Conservation (phyloP, 2,797 vertebrate genomes). For the Aulostomus chinensis region DNA sequence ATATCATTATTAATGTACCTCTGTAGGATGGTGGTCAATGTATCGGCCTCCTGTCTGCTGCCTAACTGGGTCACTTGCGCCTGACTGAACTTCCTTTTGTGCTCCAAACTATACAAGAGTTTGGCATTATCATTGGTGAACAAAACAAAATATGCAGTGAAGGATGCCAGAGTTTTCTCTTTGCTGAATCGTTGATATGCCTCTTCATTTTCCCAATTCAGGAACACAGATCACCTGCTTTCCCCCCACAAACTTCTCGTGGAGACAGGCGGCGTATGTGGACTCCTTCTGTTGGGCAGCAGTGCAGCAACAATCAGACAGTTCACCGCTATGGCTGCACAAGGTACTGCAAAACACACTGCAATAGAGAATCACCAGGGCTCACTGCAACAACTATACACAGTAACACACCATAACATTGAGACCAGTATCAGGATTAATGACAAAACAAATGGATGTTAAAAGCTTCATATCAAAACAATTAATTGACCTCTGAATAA, state of each 20-base stretch:
- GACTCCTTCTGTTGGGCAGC: conserved; percentile 96
- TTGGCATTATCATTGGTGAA: conserved; percentile 13
- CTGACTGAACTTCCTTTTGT: conserved; percentile 17
- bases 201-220: conserved; percentile 50
- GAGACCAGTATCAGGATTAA: no score
- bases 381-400: neutral
- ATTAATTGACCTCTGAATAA: neutral
- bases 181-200: neutral
- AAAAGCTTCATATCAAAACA: no score
- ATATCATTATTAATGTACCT: no score
- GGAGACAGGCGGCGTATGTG: conserved; percentile 89
- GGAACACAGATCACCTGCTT: conserved; percentile 97
- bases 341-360: conserved; percentile 79
- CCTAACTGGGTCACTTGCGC: conserved; percentile 27
- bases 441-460: no score
- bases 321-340: conserved; percentile 89
- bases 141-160: conserved; percentile 15
- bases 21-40: conserved; percentile 3
- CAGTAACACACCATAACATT: no score
- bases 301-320: conserved; percentile 83
- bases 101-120: neutral
- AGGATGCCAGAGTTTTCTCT: neutral
- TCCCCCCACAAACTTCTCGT: conserved; percentile 88
- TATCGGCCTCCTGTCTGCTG: conserved; percentile 5
- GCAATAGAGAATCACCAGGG: neutral